These are phyloP conservation scores for Salminus brasiliensis DNA, from an alignment of 2,113 vertebrate genomes.

Conservation along the genomic window DNA sequence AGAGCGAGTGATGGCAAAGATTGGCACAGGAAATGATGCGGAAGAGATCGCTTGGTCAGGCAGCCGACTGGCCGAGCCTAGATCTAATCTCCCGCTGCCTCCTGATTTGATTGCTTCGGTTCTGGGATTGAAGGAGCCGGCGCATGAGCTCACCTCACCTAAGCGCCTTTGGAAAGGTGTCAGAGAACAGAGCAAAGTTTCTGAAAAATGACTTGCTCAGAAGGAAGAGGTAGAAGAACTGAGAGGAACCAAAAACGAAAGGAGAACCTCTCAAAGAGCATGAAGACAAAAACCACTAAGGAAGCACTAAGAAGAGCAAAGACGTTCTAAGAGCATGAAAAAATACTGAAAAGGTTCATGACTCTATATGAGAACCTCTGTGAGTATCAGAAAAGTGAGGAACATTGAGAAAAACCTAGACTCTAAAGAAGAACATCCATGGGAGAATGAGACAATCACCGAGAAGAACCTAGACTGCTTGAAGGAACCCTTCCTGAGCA, in stretches of 20 bases:
- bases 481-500: no score
- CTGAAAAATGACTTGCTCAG: constrained; percentile 38
- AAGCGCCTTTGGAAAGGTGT: constrained; percentile 55
- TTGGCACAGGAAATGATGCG: constrained; percentile 63
- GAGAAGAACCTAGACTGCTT: neutral
- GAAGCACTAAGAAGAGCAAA: no score
- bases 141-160: constrained; percentile 62
- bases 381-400: no score
- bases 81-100: constrained; percentile 70
- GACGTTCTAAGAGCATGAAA: no score
- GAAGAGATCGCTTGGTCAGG: constrained; percentile 71
- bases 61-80: constrained; percentile 67
- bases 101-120: constrained; percentile 66
- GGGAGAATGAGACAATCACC: neutral
- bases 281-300: neutral
- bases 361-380: no score
- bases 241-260: neutral
- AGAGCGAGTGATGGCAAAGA: constrained; percentile 64
- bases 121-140: constrained; percentile 66
- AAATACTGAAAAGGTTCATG: no score
- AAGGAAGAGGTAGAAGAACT: neutral
- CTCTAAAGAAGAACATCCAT: neutral
- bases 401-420: neutral
- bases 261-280: neutral
- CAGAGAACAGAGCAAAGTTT: no score